Evolutionary conservation across 2,797 vertebrate genomes (phyloP).

Genomic region (Mus minutoides): DNA sequence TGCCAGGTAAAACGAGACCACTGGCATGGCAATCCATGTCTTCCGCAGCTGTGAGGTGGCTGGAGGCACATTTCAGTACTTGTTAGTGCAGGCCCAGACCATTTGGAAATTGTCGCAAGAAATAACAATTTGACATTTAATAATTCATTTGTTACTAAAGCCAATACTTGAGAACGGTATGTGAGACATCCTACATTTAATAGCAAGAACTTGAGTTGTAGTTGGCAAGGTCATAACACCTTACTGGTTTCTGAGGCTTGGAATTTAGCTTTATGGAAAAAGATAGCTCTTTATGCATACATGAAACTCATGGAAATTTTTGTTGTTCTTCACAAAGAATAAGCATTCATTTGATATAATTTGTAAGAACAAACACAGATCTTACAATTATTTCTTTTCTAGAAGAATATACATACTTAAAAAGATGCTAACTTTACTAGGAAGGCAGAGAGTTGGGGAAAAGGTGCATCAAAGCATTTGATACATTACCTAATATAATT

Average conservation of each 20-base stretch:
- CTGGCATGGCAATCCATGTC: constrained; percentile 50
- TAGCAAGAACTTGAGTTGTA: constrained; percentile 63
- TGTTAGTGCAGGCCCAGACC: constrained; percentile 67
- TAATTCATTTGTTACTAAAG: constrained; percentile 75
- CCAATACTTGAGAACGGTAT: constrained; percentile 62
- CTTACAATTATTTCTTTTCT: constrained; percentile 36
- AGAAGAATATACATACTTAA: background rate
- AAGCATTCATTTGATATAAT: constrained; percentile 17
- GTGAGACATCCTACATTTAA: constrained; percentile 35
- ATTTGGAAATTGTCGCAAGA: constrained; percentile 71
- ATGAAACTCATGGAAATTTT: constrained; percentile 20
- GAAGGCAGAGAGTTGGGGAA: background rate
- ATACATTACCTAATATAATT: background rate
- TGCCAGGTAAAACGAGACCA: constrained; percentile 72
- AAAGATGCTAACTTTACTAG: constrained; percentile 16
- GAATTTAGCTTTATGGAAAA: constrained; percentile 41
- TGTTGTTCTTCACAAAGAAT: background rate
- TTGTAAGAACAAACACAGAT: constrained; percentile 5
- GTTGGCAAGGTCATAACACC: constrained; percentile 52
- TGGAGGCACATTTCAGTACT: constrained; percentile 70
- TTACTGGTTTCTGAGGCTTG: constrained; percentile 28
- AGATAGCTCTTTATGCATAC: background rate
- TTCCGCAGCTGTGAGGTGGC: constrained; percentile 64
- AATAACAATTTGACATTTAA: constrained; percentile 78
- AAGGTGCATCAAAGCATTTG: background rate